These are phyloP conservation scores for Tromatobia lineatoria DNA, from an alignment of 2,888 invertebrate species.

Conservation along the genomic window DNA sequence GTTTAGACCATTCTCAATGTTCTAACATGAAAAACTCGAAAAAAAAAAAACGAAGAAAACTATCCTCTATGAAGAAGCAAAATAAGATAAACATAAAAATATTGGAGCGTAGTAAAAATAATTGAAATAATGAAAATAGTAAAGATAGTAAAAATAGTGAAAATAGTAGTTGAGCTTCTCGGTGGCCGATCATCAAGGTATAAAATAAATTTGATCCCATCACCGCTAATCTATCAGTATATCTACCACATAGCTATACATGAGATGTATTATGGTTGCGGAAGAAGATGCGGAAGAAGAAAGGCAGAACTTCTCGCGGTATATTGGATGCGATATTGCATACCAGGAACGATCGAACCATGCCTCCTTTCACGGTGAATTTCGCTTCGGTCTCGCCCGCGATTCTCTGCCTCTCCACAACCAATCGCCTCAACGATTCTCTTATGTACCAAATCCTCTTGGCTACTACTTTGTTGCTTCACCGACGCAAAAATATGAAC, in stretches of 20 bases:
- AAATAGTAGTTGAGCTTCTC: constrained; percentile 8
- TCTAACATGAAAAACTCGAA: no score
- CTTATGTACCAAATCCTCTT: background rate
- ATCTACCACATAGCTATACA: background rate
- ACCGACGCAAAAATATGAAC: background rate
- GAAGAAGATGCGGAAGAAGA: constrained; percentile 49
- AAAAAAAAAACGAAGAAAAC: no score
- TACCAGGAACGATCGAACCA: constrained; percentile 56
- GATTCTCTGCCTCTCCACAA: constrained; percentile 39
- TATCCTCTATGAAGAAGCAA: no score
- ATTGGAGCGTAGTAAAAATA: no score
- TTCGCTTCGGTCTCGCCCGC: constrained; percentile 62
- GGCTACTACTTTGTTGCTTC: constrained; percentile 13
- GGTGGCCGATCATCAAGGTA: constrained; percentile 4
- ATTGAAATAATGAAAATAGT: no score
- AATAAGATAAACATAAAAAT: no score
- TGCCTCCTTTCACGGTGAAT: constrained; percentile 73
- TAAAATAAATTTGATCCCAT: constrained; percentile 43
- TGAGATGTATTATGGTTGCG: background rate
- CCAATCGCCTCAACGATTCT: background rate
- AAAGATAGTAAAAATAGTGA: no score
- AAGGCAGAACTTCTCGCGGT: constrained; percentile 26
- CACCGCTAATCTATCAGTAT: constrained; percentile 22
- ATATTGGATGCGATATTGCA: constrained; percentile 57
- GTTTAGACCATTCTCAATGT: no score